phyloP scores from a whole-genome alignment of 2,888 invertebrate genomes.

The Drosophila anceps region DNA sequence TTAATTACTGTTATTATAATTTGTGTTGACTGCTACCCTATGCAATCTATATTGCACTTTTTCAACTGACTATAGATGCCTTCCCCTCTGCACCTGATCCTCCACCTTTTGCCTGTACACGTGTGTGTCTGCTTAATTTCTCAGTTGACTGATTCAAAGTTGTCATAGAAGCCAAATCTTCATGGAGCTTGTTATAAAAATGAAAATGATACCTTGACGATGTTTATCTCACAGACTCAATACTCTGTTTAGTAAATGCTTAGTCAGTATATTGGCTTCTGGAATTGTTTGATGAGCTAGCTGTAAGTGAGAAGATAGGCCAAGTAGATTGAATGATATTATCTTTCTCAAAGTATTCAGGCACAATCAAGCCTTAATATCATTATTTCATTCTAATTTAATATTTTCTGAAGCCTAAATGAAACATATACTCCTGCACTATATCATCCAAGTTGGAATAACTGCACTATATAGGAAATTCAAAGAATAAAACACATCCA shows the following conservation, averaged over 20 bases:
- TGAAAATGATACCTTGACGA: slow-evolving; percentile 65
- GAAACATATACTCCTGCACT: too few species aligned
- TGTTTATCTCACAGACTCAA: slow-evolving; percentile 58
- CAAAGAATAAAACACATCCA: too few species aligned
- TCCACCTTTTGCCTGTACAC: slow-evolving; percentile 45
- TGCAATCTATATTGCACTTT: slow-evolving; percentile 39
- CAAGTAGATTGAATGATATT: too few species aligned
- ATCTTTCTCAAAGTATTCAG: too few species aligned
- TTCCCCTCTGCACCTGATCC: neutral
- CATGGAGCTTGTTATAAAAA: slow-evolving; percentile 24
- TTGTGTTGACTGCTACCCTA: slow-evolving; percentile 71
- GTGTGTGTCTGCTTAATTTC: slow-evolving; percentile 70
- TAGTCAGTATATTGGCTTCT: neutral
- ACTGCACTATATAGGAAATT: too few species aligned
- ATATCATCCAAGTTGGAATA: too few species aligned
- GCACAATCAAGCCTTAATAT: too few species aligned
- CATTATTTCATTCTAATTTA: too few species aligned
- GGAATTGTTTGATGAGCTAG: neutral
- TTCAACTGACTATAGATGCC: neutral
- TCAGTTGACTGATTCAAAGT: slow-evolving; percentile 57
- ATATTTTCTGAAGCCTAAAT: too few species aligned
- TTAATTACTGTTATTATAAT: slow-evolving; percentile 80
- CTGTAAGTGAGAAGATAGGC: neutral
- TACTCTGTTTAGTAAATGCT: neutral
- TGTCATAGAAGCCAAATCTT: slow-evolving; percentile 63